phyloP scores from a whole-genome alignment of 2,113 vertebrate species.

The Trichechus manatus region DNA sequence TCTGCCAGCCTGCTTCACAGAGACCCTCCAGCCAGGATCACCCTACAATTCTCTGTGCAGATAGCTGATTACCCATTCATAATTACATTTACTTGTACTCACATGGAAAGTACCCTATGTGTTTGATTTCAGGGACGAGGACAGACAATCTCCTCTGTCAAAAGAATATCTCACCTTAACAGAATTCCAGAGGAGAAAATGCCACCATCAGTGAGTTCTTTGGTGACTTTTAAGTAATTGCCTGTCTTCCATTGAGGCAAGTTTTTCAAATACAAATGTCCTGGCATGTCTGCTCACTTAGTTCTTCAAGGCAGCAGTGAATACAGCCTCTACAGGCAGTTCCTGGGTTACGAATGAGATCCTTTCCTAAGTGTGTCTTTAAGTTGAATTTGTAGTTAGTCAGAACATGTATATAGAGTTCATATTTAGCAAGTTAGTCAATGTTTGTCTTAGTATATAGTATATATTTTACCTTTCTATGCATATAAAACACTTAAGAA shows the following conservation, averaged over 20 bases:
- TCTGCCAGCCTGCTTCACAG: neutral
- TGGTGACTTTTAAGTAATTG: neutral
- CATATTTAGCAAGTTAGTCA: too few species aligned
- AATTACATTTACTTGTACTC: neutral
- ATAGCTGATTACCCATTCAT: neutral
- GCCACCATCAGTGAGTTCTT: neutral
- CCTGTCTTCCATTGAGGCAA: neutral
- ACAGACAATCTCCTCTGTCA: neutral
- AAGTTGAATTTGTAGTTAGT: too few species aligned
- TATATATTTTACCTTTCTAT: too few species aligned
- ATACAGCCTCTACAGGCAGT: neutral
- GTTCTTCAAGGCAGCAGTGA: neutral
- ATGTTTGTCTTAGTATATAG: too few species aligned
- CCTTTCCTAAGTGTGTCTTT: too few species aligned
- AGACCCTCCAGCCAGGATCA: neutral
- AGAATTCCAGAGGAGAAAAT: neutral
- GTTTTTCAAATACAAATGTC: neutral
- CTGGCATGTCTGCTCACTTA: neutral
- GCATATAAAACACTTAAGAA: too few species aligned
- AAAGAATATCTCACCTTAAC: neutral
- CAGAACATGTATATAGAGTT: too few species aligned
- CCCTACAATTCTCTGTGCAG: neutral
- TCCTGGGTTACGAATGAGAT: too few species aligned
- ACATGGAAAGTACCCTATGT: neutral
- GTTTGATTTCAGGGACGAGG: neutral